Conservation (phyloP, 2,888 invertebrate genomes). For the Aporophyla lueneburgensis region DNA sequence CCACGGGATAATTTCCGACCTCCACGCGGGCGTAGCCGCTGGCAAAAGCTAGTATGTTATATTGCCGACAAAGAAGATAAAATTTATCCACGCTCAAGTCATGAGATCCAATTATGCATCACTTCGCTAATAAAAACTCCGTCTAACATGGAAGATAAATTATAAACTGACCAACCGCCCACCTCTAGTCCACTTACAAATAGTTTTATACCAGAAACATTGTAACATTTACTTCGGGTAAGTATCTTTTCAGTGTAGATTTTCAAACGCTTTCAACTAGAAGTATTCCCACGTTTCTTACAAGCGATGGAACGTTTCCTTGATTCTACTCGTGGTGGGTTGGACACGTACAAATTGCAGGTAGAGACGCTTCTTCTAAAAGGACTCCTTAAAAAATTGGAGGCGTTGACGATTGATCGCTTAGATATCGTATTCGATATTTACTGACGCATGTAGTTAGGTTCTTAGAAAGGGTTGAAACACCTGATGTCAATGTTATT, state of each 20-base stretch:
- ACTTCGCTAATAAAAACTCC: background rate
- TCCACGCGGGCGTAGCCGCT: too few relatives aligned
- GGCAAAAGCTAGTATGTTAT: too few relatives aligned
- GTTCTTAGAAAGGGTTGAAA: conserved; percentile 10
- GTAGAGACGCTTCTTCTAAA: conserved; percentile 51
- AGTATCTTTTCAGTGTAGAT: conserved; percentile 33
- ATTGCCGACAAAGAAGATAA: too few relatives aligned
- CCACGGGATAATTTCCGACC: too few relatives aligned
- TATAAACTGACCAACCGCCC: background rate
- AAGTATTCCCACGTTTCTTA: conserved; percentile 56
- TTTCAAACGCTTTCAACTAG: conserved; percentile 44
- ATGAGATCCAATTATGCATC: background rate
- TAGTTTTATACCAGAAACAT: conserved; percentile 9
- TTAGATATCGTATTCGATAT: conserved; percentile 26
- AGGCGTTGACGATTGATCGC: conserved; percentile 60
- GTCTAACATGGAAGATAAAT: background rate
- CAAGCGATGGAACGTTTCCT: conserved; percentile 53
- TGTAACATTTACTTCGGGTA: conserved; percentile 8
- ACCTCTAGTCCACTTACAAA: conserved; percentile 2
- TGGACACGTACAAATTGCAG: conserved; percentile 65
- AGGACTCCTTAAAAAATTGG: conserved; percentile 67
- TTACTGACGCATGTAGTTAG: conserved; percentile 31
- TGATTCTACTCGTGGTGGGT: conserved; percentile 51
- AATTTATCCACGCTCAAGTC: too few relatives aligned
- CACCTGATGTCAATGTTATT: conserved; percentile 29